Conservation (phyloP, 92 coral and sea anemone genomes). For the Palythoa grandiflora region DNA sequence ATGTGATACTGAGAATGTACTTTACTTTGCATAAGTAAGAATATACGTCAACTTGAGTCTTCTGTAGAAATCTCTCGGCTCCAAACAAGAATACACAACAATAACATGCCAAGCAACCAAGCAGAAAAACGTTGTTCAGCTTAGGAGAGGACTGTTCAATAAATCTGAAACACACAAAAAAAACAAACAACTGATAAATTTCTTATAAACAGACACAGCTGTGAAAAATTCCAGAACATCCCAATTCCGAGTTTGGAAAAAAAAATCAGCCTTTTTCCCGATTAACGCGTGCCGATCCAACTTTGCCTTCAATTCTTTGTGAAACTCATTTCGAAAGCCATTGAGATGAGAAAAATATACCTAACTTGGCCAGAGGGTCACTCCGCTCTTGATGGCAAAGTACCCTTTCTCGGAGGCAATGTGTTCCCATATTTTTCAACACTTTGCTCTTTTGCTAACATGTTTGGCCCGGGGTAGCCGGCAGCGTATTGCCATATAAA, state of each 20-base stretch:
- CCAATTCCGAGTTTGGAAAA: not conserved
- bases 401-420: no score
- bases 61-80: slow-evolving; percentile 63
- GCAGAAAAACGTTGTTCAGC: slow-evolving; percentile 72
- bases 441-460: no score
- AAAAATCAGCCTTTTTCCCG: no score
- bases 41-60: slow-evolving; percentile 29
- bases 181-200: not conserved
- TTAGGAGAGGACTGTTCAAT: slow-evolving; percentile 79
- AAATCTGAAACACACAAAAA: slow-evolving; percentile 37
- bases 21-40: slow-evolving; percentile 59
- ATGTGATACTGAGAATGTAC: not conserved
- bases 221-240: no score
- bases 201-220: no score
- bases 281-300: no score
- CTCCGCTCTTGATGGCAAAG: no score
- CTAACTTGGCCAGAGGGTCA: no score
- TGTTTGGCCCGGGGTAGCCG: no score
- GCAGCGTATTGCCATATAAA: no score
- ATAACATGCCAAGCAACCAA: slow-evolving; percentile 75
- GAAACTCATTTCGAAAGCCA: not conserved
- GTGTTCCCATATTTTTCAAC: no score
- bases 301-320: no score
- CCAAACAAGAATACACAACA: slow-evolving; percentile 73
- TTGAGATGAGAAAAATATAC: not conserved